Conservation (phyloP, 2,113 vertebrate species). For the Centropristis striata region DNA sequence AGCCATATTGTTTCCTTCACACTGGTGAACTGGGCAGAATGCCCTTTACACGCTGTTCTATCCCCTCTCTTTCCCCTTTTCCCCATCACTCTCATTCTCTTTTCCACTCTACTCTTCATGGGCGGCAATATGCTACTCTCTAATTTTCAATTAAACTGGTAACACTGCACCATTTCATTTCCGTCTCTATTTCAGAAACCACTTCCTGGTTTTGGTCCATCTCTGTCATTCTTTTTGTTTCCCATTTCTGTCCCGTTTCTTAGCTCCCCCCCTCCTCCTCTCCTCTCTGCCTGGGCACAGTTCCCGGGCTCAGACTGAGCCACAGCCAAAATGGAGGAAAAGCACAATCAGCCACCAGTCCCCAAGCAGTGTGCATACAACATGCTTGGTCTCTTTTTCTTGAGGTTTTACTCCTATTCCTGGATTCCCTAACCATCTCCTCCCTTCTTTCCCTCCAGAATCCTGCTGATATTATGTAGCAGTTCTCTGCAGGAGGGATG, state of each 20-base stretch:
- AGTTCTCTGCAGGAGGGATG: constrained; percentile 22
- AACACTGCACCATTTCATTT: constrained; percentile 74
- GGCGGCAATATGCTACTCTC: constrained; percentile 53
- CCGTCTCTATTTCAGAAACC: constrained; percentile 75
- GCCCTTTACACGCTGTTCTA: constrained; percentile 76
- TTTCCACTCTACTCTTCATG: constrained; percentile 59
- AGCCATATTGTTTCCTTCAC: constrained; percentile 79
- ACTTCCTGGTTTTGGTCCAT: constrained; percentile 73
- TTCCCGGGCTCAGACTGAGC: constrained; percentile 76
- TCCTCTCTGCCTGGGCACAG: constrained; percentile 74
- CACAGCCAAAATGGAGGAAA: constrained; percentile 83
- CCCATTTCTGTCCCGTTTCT: constrained; percentile 71
- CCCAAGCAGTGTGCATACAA: constrained; percentile 69
- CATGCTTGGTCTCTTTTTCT: constrained; percentile 58
- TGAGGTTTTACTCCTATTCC: constrained; percentile 53
- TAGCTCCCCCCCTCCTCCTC: constrained; percentile 11
- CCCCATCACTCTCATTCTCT: constrained; percentile 60
- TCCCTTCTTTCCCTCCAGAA: constrained; percentile 32
- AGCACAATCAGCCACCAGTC: constrained; percentile 80
- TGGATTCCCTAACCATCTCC: constrained; percentile 38
- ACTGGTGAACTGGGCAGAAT: constrained; percentile 75
- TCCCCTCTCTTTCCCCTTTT: constrained; percentile 61
- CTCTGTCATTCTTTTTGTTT: constrained; percentile 75
- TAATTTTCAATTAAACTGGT: constrained; percentile 72
- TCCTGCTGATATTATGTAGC: constrained; percentile 41